Evolutionary conservation across 2,888 invertebrate genomes (phyloP).

Genomic region (Ceratothoa steindachneri): DNA sequence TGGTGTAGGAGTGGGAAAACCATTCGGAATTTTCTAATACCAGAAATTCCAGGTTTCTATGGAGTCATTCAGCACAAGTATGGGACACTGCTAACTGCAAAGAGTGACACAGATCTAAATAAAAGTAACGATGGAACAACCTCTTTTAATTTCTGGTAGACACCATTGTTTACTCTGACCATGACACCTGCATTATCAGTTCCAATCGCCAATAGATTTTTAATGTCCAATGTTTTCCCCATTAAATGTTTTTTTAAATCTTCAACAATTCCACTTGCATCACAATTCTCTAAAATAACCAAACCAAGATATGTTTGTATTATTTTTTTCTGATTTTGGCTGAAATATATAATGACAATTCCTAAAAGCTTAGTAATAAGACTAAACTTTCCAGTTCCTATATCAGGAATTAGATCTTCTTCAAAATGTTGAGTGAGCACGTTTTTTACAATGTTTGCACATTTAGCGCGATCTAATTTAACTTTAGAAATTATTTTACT

Average conservation of each 20-base stretch:
- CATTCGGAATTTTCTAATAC: conserved; percentile 12
- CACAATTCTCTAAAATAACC: conserved; percentile 2
- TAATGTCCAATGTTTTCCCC: background rate
- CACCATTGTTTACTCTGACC: conserved; percentile 24
- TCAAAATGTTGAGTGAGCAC: conserved; percentile 14
- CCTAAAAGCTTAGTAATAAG: conserved; percentile 15
- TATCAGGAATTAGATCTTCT: conserved; percentile 11
- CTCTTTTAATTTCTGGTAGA: conserved; percentile 18
- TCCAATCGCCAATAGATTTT: conserved; percentile 22
- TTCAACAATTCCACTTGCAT: conserved; percentile 18
- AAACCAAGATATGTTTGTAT: conserved; percentile 15
- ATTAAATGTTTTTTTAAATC: conserved; percentile 2
- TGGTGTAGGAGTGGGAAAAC: background rate
- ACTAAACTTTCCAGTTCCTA: conserved; percentile 17
- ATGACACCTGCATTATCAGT: conserved; percentile 27
- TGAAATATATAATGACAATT: conserved; percentile 18
- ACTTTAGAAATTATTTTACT: background rate
- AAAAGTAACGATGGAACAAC: conserved; percentile 15
- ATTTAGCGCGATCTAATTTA: conserved; percentile 11
- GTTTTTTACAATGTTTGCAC: conserved; percentile 20
- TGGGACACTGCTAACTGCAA: conserved; percentile 23
- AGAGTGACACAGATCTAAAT: conserved; percentile 20
- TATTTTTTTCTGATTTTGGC: background rate
- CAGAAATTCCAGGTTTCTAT: too few species aligned
- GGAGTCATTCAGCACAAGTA: conserved; percentile 13